phyloP scores from a whole-genome alignment of 2,888 invertebrate species.

The Oasisia sp. region DNA sequence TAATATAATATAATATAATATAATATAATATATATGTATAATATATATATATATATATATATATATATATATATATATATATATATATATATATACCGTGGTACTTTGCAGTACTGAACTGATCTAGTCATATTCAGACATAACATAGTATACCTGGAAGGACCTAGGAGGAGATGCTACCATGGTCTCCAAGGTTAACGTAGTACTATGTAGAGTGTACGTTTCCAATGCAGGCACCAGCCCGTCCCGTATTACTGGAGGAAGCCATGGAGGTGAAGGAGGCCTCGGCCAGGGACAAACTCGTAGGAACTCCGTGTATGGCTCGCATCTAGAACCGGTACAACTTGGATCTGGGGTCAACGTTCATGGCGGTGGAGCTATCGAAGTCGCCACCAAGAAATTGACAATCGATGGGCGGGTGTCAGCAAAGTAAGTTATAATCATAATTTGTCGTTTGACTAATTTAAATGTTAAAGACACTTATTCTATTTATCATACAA shows the following conservation, averaged over 20 bases:
- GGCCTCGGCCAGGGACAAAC: not conserved
- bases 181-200: not conserved
- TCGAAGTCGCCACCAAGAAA: not conserved
- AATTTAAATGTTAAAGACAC: not conserved
- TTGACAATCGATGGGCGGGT: not conserved
- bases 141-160: too few species aligned
- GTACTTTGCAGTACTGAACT: too few species aligned
- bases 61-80: too few species aligned
- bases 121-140: too few species aligned
- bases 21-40: too few species aligned
- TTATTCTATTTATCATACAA: too few species aligned
- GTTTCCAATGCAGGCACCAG: not conserved
- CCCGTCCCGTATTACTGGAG: not conserved
- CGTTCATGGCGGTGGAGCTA: not conserved
- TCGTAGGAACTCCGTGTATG: not conserved
- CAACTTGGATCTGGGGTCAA: slow-evolving; percentile 12
- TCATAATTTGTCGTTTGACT: not conserved
- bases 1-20: too few species aligned
- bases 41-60: too few species aligned
- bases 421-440: not conserved
- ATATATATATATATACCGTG: too few species aligned
- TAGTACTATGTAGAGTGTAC: not conserved
- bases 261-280: slow-evolving; percentile 5
- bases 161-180: too few species aligned
- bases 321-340: not conserved